Evolutionary conservation across 2,113 vertebrate genomes (phyloP).

Genomic region (Pituophis catenifer): DNA sequence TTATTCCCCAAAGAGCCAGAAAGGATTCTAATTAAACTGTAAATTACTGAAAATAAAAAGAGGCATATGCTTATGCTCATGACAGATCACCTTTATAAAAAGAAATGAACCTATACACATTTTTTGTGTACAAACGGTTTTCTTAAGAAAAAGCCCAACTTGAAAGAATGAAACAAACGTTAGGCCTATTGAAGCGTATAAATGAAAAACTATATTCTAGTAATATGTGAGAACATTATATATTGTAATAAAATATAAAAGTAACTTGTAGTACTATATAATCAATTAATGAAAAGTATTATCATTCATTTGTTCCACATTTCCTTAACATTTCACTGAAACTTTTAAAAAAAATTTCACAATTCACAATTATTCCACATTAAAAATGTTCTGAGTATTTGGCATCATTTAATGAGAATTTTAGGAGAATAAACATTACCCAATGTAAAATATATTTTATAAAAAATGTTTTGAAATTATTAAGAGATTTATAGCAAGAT

Average conservation of each 20-base stretch:
- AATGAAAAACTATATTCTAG: constrained; percentile 7
- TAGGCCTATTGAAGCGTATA: constrained; percentile 24
- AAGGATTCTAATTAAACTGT: constrained; percentile 64
- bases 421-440: neutral
- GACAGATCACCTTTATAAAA: constrained; percentile 59
- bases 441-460: neutral
- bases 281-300: neutral
- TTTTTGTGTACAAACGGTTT: constrained; percentile 33
- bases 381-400: neutral
- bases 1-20: constrained; percentile 41
- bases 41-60: constrained; percentile 66
- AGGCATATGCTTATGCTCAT: constrained; percentile 48
- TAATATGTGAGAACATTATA: constrained; percentile 25
- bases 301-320: neutral
- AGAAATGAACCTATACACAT: constrained; percentile 23
- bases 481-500: neutral
- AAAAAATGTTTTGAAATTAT: neutral
- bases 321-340: neutral
- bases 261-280: constrained; percentile 3
- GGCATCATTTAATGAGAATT: neutral
- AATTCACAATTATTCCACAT: neutral
- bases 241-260: constrained; percentile 21
- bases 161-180: constrained; percentile 26
- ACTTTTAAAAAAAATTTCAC: neutral
- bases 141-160: constrained; percentile 25